A percentile compares a stretch with the other conserved stretches of the same genome.
Conservation (phyloP, 2,113 vertebrate species). For the Macrotis lagotis region DNA sequence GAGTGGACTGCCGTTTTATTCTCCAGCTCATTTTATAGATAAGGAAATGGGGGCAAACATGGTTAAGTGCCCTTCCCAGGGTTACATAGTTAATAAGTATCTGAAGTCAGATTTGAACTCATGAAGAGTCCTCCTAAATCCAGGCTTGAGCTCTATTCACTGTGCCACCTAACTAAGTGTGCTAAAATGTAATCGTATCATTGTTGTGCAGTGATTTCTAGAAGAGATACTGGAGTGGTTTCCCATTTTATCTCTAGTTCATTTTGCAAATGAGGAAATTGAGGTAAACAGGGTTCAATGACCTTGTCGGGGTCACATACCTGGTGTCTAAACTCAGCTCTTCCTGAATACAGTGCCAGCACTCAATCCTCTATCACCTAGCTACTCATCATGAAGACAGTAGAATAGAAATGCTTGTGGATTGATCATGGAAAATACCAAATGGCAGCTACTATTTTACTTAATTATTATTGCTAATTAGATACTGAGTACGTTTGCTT, state of each 20-base stretch:
- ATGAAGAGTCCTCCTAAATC: neutral
- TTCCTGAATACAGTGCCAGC: neutral
- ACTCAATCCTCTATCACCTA: neutral
- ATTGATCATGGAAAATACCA: neutral
- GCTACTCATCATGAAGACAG: neutral
- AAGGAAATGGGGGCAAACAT: neutral
- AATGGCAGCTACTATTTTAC: neutral
- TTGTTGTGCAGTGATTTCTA: neutral
- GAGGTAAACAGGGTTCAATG: neutral
- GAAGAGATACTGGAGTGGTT: neutral
- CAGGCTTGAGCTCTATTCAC: neutral
- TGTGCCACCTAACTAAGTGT: neutral
- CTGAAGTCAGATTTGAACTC: neutral
- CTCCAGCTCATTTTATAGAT: neutral
- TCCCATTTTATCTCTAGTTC: neutral
- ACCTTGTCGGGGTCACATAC: neutral
- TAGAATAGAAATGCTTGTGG: neutral
- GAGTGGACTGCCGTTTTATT: neutral
- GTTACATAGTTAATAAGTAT: neutral
- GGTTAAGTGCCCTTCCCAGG: neutral
- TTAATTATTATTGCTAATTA: neutral
- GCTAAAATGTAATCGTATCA: neutral
- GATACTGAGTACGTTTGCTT: neutral
- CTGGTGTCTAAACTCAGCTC: neutral
- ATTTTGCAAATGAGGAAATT: neutral